Evolutionary conservation across 2,797 vertebrate species (phyloP), one percentile per base, ranked within the genome.

Genomic region (Crotalus adamanteus): DNA sequence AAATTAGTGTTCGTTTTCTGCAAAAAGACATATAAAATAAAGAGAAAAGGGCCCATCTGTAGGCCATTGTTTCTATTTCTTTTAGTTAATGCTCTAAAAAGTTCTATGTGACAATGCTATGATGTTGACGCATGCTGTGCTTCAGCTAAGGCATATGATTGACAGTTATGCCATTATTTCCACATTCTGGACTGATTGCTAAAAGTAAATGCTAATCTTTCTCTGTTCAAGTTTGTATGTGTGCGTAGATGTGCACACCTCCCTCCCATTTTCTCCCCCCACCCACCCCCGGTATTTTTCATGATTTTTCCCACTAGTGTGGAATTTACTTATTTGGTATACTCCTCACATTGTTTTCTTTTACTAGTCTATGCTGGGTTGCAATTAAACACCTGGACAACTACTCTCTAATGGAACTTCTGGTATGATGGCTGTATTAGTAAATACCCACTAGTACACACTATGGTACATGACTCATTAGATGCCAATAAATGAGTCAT

Each of bases 91-190:
- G 90, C 94, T 93, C 92, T 94, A 90, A 94, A 94, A 96, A 86
- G 88, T 95, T 96, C 94, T 96, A 91, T 94, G 73, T 94, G 94
- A 93, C 94, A 94, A 86, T 93, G 88, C 91, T 92, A 95, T 94
- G 96, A 94, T 95, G 92, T 92, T 96, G 94, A 95, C 93, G 51
- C 90, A 83, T 92, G 86, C 87, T 93, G 90, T 0, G 25, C 93
- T 94, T 96, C 94, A 96, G 93, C 89, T 94, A 92, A 96, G 93
- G 69, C 91, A 92, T 0, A 87, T 96, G 95, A 96, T 93, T 96
- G 96, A 96, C 96, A 96, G 96, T 90, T 96, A 96, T 90, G 94
- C 94, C 95, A 95, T 95, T 96, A 95, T 93, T 96, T 96, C 95
- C 95, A 94, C 95, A 97, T 95, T 94, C 94, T 86, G 93, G 93